Evolutionary conservation across 2,888 invertebrate genomes (phyloP).

Genomic region (Lycophotia porphyrea): DNA sequence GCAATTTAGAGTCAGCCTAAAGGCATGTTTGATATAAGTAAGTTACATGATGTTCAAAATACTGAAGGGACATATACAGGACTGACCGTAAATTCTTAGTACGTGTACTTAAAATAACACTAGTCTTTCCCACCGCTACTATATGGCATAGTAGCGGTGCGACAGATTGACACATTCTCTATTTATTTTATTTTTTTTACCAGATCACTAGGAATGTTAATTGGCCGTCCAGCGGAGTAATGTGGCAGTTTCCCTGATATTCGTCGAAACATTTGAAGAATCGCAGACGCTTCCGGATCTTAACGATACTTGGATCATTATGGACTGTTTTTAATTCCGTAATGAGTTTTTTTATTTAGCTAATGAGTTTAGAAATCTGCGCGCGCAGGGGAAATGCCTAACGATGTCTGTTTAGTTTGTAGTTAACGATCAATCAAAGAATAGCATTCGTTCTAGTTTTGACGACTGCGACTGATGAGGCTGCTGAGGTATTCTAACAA

Average conservation of each 20-base stretch:
- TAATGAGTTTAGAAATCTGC: conserved; percentile 59
- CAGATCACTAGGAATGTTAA: conserved; percentile 50
- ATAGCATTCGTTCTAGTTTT: conserved; percentile 3
- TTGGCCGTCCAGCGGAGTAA: conserved; percentile 30
- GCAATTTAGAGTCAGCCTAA: not conserved
- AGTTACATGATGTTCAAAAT: not conserved
- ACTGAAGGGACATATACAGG: not conserved
- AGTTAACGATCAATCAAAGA: conserved; percentile 38
- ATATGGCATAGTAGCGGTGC: not conserved
- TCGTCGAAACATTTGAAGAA: conserved; percentile 55
- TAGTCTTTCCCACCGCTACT: not conserved
- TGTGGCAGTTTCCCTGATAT: conserved; percentile 45
- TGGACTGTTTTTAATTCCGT: conserved; percentile 48
- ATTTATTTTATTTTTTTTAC: conserved; percentile 28
- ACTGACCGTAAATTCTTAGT: not conserved
- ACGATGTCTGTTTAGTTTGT: conserved; percentile 36
- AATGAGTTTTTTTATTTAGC: conserved; percentile 53
- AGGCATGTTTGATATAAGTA: not conserved
- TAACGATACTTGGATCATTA: conserved; percentile 39
- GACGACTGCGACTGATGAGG: too few relatives aligned
- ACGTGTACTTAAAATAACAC: not conserved
- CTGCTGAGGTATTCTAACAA: not conserved
- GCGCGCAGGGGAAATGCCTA: conserved; percentile 28
- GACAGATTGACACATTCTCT: conserved; percentile 35
- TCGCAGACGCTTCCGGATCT: conserved; percentile 54